Evolutionary conservation across 2,113 vertebrate genomes (phyloP), one percentile per base, ranked within the genome.

Genomic region (Gasterosteus aculeatus): DNA sequence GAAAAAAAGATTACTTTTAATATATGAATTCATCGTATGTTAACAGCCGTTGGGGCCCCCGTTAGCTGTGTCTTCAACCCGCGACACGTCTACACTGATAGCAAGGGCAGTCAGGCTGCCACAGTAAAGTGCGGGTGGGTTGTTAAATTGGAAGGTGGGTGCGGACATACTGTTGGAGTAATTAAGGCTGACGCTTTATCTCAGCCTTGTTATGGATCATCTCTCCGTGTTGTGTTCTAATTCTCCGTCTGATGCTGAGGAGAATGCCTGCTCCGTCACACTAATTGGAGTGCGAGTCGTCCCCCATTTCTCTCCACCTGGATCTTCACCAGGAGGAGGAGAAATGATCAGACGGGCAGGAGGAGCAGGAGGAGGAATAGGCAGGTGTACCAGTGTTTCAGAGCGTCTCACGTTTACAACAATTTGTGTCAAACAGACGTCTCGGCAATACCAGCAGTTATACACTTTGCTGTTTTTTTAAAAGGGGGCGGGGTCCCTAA

Each of bases 201-300:
- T 87, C 75, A 51, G 82, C 72, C 85, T 89, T 75, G 70, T 91
- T 90, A 85, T 85, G 85, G 83, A 90, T 93, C 82, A 89, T 83
- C 88, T 88, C 80, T 85, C 75, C 35, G 47, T 80, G 85, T 82
- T 88, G 76, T 75, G 80, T 87, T 89, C 68, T 76, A 85, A 81
- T 85, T 87, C 67, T 65, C 81, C 44, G 80, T 89, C 85, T 84
- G 84, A 91, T 88, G 82, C 85, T 33, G 69, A 73, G 69, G 73
- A 79, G 81, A 80, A 83, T 85, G 69, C 76, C 16, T 81, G 81
- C 84, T 87, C 83, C 63, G 89, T 92, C 88, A 86, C 85, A 75
- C 89, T 93, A 92, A 94, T 94, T 93, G 93, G 91, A 86, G 74
- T 11, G 72, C 61, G 60, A 88, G 86, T 91, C 82, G 70, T 88